Conservation (phyloP, 2,888 invertebrate species). For the Tenthredo distinguenda region DNA sequence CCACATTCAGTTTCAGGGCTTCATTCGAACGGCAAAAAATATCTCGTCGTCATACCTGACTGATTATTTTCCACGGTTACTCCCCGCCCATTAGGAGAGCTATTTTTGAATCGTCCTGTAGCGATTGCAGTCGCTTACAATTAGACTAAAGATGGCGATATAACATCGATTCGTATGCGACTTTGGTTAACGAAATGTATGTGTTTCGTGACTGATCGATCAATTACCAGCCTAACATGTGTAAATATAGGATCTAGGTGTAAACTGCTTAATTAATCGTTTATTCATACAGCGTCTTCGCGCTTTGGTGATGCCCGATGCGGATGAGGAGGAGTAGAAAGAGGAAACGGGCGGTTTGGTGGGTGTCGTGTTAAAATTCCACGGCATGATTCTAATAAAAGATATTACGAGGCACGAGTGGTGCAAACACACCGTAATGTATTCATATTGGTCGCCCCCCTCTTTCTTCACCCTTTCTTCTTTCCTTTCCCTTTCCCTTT, state of each 20-base stretch:
- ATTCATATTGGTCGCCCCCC: slow-evolving; percentile 69
- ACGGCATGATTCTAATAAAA: slow-evolving; percentile 75
- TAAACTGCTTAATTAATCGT: slow-evolving; percentile 10
- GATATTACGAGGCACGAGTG: slow-evolving; percentile 67
- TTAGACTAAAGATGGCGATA: neutral
- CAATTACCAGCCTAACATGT: slow-evolving; percentile 7
- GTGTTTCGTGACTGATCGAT: neutral
- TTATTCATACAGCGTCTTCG: slow-evolving; percentile 35
- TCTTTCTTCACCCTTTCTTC: neutral
- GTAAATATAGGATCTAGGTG: slow-evolving; percentile 4
- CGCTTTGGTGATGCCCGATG: slow-evolving; percentile 2
- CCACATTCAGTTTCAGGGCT: neutral
- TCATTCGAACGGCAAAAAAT: neutral
- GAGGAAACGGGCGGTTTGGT: neutral
- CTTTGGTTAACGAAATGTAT: neutral
- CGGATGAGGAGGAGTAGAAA: neutral
- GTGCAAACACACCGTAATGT: slow-evolving; percentile 72
- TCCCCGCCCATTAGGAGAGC: neutral
- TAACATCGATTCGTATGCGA: neutral
- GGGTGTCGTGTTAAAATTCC: slow-evolving; percentile 71
- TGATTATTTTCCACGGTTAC: neutral
- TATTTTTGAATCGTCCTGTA: neutral
- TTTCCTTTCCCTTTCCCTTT: neutral
- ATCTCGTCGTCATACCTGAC: neutral
- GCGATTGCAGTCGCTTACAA: neutral